Evolutionary conservation across 2,113 vertebrate species (phyloP), one percentile per base, ranked within the genome.

Genomic region (Coreoperca whiteheadi): DNA sequence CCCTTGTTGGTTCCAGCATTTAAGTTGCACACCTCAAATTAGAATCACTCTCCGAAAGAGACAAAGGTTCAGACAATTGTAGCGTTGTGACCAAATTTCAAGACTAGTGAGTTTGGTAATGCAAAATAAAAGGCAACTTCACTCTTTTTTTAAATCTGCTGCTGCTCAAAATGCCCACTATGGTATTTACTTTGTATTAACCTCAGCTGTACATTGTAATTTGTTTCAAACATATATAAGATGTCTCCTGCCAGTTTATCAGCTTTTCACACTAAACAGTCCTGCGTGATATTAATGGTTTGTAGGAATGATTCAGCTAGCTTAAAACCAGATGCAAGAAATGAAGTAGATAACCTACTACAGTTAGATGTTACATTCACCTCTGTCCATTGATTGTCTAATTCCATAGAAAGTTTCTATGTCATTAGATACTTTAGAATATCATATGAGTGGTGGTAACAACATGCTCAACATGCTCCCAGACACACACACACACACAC

Each of bases 371-470:
- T 48, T 61, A 18, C 3, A 67, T n/a, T 8, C 34, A 48, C 46
- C 16, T 48, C 15, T 48, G 4, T 48, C 46, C 46, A 15, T 5
- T 48, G 46, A 7, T 50, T 18, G 48, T 50, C 16, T 6, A 4
- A 30, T 6, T n/a, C 8, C 25, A 23, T 39, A 16, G 21, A 4
- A 14, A 68, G 64, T 48, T 2, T 15, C 15, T 20, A 30, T 0
- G 2, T 51, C 39, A 51, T 12, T 8, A 74, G 25, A 67, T n/a
- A 64, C 8, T 14, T 10, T 48, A 54, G 23, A 60, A 30, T n/a
- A 69, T 66, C 8, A 64, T 11, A 70, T 53, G 18, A 76, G 57
- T 43, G 32, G 57, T n/a, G 63, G 70, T 51, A 74, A 21, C 14
- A 57, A 41, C 4, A 61, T n/a, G n/a, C n/a, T n/a, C n/a, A n/a